Conservation (phyloP, 2,113 vertebrate genomes). For the Lampris megalopsis region DNA sequence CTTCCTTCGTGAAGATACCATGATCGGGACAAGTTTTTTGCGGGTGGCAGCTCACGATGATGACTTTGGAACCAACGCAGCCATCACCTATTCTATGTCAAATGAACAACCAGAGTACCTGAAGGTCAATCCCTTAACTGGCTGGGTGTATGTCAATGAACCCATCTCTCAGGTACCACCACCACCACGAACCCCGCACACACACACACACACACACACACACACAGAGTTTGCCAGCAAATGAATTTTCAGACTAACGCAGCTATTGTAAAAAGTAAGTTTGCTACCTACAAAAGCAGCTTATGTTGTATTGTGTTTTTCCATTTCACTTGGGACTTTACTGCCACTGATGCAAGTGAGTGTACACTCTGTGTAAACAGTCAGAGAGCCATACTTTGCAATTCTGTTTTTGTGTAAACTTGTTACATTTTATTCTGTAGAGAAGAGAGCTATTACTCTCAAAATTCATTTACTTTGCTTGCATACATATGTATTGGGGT, state of each 20-base stretch:
- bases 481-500: no score
- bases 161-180: conserved; percentile 86
- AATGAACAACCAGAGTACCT: conserved; percentile 86
- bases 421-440: no score
- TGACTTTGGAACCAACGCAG: conserved; percentile 88
- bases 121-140: conserved; percentile 86
- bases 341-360: background rate
- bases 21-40: conserved; percentile 90
- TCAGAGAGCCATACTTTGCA: no score
- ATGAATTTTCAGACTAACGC: no score
- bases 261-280: no score
- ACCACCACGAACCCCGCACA: background rate
- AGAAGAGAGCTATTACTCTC: no score
- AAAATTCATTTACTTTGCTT: no score
- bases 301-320: background rate
- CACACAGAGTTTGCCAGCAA: background rate
- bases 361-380: no score
- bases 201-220: background rate
- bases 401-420: no score
- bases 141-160: conserved; percentile 90
- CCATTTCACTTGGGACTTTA: background rate
- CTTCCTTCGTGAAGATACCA: conserved; percentile 89
- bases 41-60: conserved; percentile 88
- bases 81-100: conserved; percentile 85
- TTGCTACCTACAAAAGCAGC: background rate